Base-by-base conservation (phyloP, 2,797 vertebrate species). In the Sebastes kiyomatsui region DNA sequence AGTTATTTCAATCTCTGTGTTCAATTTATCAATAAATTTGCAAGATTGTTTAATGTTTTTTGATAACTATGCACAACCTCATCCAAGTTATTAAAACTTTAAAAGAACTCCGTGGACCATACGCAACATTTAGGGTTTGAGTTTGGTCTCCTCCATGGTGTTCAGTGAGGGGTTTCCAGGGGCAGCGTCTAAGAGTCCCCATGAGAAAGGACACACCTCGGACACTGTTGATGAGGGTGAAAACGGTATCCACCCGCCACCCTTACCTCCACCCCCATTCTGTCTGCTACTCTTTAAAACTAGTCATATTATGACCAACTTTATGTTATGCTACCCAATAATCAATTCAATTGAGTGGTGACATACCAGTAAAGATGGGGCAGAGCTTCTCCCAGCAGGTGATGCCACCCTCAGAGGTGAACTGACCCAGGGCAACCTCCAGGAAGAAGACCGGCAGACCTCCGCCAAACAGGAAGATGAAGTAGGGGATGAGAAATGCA, bases 351-450 rank as follows among this genome's bases (percentile, higher is more conserved):
- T 6, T 23, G 1, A 3, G 8, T 32, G 33, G 12, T 46, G 35
- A 85, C 91, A 14, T 90, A 99, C 98, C 98, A 75, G 98, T 97
- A 90, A 99, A 99, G 92, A 99, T 97, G 91, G 98, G 98, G 92
- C 98, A 99, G 92, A 99, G 97, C 93, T 98, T 99, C 86, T 97
- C 97, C 98, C 98, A 99, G 96, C 98, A 99, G 79, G 98, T 99
- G 95, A 99, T 99, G 84, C 98, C 98, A 25, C 98, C 98, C 95
- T 99, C 96, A 2, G 98, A 99, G 89, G 98, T 99, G 95, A 96
- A 99, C 95, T 99, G 98, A 88, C 98, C 98, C 71, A 99, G 94
- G 66, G 97, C 97, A 72, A 99, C 97, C 94, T 99, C 98, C 95
- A 99, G 96, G 96, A 99, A 99, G 91, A 99, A 99, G 88, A 99